Percentiles rank a stretch among this genome's conserved stretches.
Evolutionary conservation across 1,140 invertebrate genomes (phyloP).

Genomic region (Pseudachorutes palmiensis): DNA sequence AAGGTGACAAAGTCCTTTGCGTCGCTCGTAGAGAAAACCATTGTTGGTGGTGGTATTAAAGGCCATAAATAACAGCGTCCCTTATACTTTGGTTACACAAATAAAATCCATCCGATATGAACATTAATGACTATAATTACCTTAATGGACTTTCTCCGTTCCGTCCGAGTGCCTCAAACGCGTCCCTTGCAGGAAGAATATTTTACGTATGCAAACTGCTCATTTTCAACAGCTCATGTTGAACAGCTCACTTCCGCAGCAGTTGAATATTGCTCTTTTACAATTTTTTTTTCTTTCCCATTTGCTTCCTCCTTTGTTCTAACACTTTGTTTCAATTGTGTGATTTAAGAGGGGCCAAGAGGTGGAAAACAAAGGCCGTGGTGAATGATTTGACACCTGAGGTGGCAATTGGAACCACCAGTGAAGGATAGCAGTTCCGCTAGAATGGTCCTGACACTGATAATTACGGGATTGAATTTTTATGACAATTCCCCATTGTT

Average conservation of each 20-base stretch:
- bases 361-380: too few species aligned
- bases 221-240: too few species aligned
- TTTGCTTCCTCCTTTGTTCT: constrained; percentile 3
- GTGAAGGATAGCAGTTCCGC: neutral
- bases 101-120: constrained; percentile 6
- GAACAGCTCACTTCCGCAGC: too few species aligned
- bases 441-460: neutral
- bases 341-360: too few species aligned
- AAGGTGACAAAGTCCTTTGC: neutral
- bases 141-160: constrained; percentile 11
- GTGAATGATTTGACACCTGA: constrained; percentile 12
- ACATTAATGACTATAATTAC: constrained; percentile 9
- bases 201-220: neutral
- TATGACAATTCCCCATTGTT: neutral
- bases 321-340: constrained; percentile 10
- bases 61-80: constrained; percentile 1
- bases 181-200: neutral
- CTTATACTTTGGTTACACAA: neutral
- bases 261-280: too few species aligned
- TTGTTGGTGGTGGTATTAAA: neutral
- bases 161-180: neutral
- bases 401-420: neutral
- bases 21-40: neutral
- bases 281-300: neutral
- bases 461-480: neutral